A percentile compares a stretch with the other conserved stretches of the same genome.
Conservation (phyloP, 2,888 invertebrate species). For the Lycia hirtaria region DNA sequence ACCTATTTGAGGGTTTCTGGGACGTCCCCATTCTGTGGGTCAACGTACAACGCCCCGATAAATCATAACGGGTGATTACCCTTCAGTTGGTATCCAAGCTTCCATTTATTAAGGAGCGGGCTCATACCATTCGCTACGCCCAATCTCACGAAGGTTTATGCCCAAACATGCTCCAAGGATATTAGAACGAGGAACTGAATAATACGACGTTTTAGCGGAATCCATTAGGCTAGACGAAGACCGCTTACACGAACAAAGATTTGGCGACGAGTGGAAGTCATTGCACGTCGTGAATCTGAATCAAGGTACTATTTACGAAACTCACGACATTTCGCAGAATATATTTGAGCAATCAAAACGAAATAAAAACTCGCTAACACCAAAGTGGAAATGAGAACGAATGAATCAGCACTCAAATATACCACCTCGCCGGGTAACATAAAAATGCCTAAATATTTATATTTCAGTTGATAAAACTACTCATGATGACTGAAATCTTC, state of each 20-base stretch:
- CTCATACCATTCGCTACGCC: conserved; percentile 15
- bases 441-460: conserved; percentile 17
- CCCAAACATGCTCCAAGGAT: conserved; percentile 6
- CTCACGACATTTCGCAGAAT: conserved; percentile 37
- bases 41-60: conserved; percentile 50
- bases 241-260: conserved; percentile 14
- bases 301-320: conserved; percentile 32
- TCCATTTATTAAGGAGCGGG: conserved; percentile 27
- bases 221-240: conserved; percentile 9
- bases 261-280: conserved; percentile 7
- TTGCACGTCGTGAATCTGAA: conserved; percentile 22
- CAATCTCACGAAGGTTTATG: conserved; percentile 20
- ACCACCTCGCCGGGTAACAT: conserved; percentile 10
- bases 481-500: conserved; percentile 12
- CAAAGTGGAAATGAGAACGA: conserved; percentile 37
- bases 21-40: conserved; percentile 57
- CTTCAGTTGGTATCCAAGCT: conserved; percentile 28
- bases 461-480: conserved; percentile 15
- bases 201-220: conserved; percentile 5
- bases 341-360: conserved; percentile 44
- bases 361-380: conserved; percentile 46
- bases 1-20: conserved; percentile 57
- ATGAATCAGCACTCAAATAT: conserved; percentile 47
- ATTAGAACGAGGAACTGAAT: conserved; percentile 8
- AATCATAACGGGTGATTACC: conserved; percentile 43